Evolutionary conservation across 2,797 vertebrate genomes (phyloP).

Genomic region (Odontamblyopus rebecca): DNA sequence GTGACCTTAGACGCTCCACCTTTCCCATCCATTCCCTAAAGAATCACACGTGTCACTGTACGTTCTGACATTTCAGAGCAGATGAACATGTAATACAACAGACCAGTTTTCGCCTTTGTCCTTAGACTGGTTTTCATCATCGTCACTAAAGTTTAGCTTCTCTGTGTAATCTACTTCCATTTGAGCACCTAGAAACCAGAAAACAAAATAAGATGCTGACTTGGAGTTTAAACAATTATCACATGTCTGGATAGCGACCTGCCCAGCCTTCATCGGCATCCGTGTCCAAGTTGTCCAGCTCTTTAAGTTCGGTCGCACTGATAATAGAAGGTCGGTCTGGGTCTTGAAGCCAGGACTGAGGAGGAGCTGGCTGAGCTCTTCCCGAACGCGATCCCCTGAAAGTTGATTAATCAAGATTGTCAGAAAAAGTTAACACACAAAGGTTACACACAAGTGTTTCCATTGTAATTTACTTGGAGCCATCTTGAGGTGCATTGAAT

Average conservation of each 20-base stretch:
- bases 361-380: slow-evolving; percentile 73
- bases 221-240: not conserved
- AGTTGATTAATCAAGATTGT: not conserved
- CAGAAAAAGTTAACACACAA: not conserved
- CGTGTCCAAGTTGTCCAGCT: slow-evolving; percentile 95
- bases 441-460: not conserved
- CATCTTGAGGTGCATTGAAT: slow-evolving; percentile 84
- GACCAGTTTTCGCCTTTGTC: slow-evolving; percentile 89
- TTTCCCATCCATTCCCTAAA: slow-evolving; percentile 85
- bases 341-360: slow-evolving; percentile 87
- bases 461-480: slow-evolving; percentile 83
- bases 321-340: slow-evolving; percentile 94
- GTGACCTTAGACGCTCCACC: slow-evolving; percentile 78
- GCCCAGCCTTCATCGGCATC: slow-evolving; percentile 98
- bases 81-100: slow-evolving; percentile 34
- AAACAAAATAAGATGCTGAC: not conserved
- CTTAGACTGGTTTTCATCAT: slow-evolving; percentile 94
- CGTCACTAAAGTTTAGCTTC: slow-evolving; percentile 98
- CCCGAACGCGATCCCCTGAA: slow-evolving; percentile 79
- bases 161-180: slow-evolving; percentile 99
- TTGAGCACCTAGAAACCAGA: slow-evolving; percentile 85
- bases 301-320: slow-evolving; percentile 96
- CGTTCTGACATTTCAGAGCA: not conserved
- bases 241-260: slow-evolving; percentile 73
- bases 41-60: not conserved